Conservation (phyloP, 2,797 vertebrate species). For the Pipistrellus pipistrellus region DNA sequence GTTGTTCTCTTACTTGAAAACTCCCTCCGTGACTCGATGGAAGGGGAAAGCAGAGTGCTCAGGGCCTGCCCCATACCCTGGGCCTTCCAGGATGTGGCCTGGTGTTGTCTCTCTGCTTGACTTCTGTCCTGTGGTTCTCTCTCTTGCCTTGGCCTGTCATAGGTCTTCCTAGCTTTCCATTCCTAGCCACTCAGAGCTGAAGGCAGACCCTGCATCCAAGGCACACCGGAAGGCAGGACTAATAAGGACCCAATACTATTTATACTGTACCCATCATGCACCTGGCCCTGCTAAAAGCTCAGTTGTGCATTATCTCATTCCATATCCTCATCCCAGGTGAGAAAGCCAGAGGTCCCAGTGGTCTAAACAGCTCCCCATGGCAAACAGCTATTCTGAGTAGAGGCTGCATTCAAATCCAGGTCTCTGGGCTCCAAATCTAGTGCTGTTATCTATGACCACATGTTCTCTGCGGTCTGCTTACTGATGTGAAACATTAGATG, state of each 20-base stretch:
- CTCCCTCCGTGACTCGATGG: background rate
- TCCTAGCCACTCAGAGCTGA: background rate
- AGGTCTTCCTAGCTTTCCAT: background rate
- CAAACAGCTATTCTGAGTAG: background rate
- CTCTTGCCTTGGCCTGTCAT: background rate
- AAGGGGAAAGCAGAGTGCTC: background rate
- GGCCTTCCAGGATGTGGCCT: background rate
- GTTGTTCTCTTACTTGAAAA: background rate
- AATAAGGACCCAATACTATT: background rate
- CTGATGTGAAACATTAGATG: background rate
- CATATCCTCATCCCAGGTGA: background rate
- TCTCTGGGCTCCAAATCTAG: background rate
- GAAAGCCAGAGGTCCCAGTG: background rate
- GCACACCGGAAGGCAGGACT: background rate
- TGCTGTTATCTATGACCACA: background rate
- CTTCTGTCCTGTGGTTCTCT: background rate
- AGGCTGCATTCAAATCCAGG: background rate
- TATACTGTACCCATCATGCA: accelerated
- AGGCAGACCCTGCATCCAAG: background rate
- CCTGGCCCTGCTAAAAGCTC: background rate
- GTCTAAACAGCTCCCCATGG: background rate
- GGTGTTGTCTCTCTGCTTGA: background rate
- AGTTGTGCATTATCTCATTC: no score
- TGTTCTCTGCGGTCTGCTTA: background rate
- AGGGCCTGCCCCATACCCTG: no score